Evolutionary conservation across 1,140 invertebrate genomes (phyloP), one percentile per base, ranked within the genome.

Genomic region (Coptotermes formosanus): DNA sequence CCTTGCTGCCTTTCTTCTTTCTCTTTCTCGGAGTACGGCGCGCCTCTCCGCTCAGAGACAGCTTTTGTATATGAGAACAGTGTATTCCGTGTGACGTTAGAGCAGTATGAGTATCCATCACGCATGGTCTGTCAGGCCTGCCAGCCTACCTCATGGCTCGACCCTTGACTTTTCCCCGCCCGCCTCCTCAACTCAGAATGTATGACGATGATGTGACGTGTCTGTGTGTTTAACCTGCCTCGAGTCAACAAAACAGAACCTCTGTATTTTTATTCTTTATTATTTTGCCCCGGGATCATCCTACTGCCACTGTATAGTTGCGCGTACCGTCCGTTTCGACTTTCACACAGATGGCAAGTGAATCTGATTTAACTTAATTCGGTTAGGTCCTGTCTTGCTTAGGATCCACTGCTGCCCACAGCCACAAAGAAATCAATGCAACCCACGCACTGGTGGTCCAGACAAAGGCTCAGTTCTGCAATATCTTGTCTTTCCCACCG

Each of bases 161-260:
- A 75, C 64, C 64, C n/a, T 75, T 75, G 25, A 75, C 64, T 75
- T 75, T 75, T 75, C 59, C n/a, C n/a, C 25, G 64, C 64, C 64
- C 64, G 64, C n/a, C 64, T 75, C 64, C n/a, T 30, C 64, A 30
- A n/a, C 25, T 30, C 16, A 75, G 4, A 21, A 7, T 23, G 59
- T 23, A 64, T 23, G 59, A 75, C 25, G 64, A 30, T 16, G 64
- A 75, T 30, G 64, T 55, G 52, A 55, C 4, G 52, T 21, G 52
- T 55, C 52, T 55, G 19, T 75, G 64, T n/a, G 25, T 75, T 30
- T 75, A 30, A 75, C 64, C 64, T 30, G 16, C n/a, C n/a, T 55
- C 64, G 64, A 25, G 64, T 75, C 64, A 75, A 75, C 64, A 75
- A 30, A 75, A 75, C n/a, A n/a, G 6, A 75, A 30, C 64, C 64